A percentile compares a stretch with the other conserved stretches of the same genome.
phyloP scores from a whole-genome alignment of 2,113 vertebrate species.

The Channa maculata region DNA sequence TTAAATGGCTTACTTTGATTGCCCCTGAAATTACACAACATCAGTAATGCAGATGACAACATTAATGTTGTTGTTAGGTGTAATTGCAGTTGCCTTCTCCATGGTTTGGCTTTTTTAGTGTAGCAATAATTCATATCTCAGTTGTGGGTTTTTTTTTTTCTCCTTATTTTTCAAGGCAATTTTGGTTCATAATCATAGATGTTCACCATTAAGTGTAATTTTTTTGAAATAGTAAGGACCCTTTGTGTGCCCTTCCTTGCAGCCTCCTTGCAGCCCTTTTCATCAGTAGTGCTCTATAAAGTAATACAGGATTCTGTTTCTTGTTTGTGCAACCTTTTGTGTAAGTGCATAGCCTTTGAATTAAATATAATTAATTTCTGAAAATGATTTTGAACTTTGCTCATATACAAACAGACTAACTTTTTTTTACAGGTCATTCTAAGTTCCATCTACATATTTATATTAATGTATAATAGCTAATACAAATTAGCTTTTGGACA shows the following conservation, averaged over 20 bases:
- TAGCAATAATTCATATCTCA: background rate
- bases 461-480: background rate
- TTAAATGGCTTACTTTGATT: no score
- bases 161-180: background rate
- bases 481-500: background rate
- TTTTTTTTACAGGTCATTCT: no score
- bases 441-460: no score
- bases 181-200: background rate
- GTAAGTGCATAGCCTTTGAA: no score
- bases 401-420: no score
- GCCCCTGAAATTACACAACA: no score
- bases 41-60: no score
- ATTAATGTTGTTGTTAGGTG: background rate
- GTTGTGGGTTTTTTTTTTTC: background rate
- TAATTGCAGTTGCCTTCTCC: background rate
- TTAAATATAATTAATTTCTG: no score
- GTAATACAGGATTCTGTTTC: no score
- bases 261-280: background rate
- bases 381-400: no score
- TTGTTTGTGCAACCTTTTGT: no score
- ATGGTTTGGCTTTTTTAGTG: background rate
- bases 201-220: constrained; percentile 22
- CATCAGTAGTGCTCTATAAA: background rate
- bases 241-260: background rate
- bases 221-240: background rate